These are phyloP conservation scores for Apis laboriosa DNA, from an alignment of 1,140 invertebrate species.

Conservation along the genomic window DNA sequence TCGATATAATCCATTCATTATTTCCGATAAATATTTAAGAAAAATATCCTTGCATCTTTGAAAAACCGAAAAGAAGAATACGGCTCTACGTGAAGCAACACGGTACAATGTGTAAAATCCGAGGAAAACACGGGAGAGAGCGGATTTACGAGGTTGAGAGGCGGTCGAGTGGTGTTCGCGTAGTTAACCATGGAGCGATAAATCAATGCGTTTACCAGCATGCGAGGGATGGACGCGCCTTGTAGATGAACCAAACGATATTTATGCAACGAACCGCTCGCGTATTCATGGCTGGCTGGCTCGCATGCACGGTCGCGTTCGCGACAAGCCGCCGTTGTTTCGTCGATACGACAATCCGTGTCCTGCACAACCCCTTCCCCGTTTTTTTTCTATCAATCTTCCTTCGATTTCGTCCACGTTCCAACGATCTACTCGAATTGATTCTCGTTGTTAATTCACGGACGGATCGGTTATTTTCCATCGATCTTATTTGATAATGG, in stretches of 20 bases:
- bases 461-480: too few relatives aligned
- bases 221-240: conserved; percentile 5
- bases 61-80: background rate
- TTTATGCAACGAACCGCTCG: conserved; percentile 29
- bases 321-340: background rate
- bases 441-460: too few relatives aligned
- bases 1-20: too few relatives aligned
- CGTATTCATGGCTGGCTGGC: background rate
- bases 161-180: background rate
- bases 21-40: too few relatives aligned
- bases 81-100: background rate
- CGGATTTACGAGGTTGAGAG: background rate
- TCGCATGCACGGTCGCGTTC: conserved; percentile 7
- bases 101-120: background rate
- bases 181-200: background rate
- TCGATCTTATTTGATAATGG: too few relatives aligned
- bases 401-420: too few relatives aligned
- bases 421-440: too few relatives aligned
- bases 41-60: too few relatives aligned
- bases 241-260: conserved; percentile 17
- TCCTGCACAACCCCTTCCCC: too few relatives aligned
- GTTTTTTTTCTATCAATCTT: too few relatives aligned
- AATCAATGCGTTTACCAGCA: conserved; percentile 20
- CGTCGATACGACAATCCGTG: background rate
- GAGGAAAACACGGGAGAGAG: background rate